Base-by-base conservation (phyloP, 2,113 vertebrate genomes). In the Alosa alosa region DNA sequence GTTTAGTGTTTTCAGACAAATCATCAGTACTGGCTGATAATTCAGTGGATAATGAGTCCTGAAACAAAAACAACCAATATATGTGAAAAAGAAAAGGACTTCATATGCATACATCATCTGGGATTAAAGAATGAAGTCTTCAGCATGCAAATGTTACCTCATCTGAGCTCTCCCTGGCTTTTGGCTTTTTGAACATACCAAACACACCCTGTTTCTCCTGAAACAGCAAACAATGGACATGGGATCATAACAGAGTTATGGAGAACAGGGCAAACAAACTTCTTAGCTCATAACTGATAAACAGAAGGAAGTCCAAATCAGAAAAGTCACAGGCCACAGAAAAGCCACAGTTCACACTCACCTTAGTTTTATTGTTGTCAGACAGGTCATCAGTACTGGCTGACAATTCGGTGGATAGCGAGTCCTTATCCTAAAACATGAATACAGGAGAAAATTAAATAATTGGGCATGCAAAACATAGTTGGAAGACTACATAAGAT, bases 21-120 rank as follows among this genome's bases (percentile, higher is more conserved):
- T 91, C 87, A 0, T 92, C 89, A 11, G 0, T 86, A 86, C 91
- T 90, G n/a, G 45, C 83, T 3, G 47, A 82, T 64, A 89, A 82
- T 50, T 92, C 89, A 36, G 18, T 85, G 85, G 89, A 81, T 86
- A 50, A n/a, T 0, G 91, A 86, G 22, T 89, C 90, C 93, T 94
- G 85, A 89, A 92, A 88, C 44, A 82, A 7, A 81, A 6, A 68
- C n/a, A 68, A 22, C 20, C 55, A 60, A n/a, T 60, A 22, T 22
- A 60, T 22, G 22, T 60, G 60, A n/a, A 25, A 72, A 31, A 11
- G 10, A 72, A 31, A 72, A 11, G 2, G 18, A 22, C 20, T 22
- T 60, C 20, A 18, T 55, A 55, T 22, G 55, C 47, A 60, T 22
- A 60, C 2, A 4, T 7, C 55, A 60, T 60, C 6, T 22, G 55